Evolutionary conservation across 2,888 invertebrate genomes (phyloP), one percentile per base, ranked within the genome.

Genomic region (Auanema freiburgensis): DNA sequence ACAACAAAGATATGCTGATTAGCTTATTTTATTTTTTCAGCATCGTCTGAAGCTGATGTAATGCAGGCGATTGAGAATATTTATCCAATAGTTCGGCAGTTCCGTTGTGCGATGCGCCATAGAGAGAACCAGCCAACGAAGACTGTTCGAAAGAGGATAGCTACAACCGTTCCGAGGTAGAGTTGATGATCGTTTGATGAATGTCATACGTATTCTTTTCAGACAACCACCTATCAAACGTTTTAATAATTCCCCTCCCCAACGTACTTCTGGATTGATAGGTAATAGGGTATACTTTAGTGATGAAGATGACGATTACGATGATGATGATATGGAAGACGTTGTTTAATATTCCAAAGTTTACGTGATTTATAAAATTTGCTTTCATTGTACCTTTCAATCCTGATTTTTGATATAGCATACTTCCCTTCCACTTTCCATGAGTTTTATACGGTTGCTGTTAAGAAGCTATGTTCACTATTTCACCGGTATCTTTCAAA

Each of bases 31-130:
- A 56, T 25, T 18, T 18, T 67, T 76, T 62, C 59, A 79, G 81
- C 81, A 0, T 64, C 67, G 8, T 81, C 81, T 4, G 78, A 78
- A 60, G 68, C 55, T 2, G 76, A 65, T 41, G 79, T 80, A 3
- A 25, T 67, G 21, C 59, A 50, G 11, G 74, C 68, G 10, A 73
- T 81, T 49, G 66, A 72, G 23, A 69, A 67, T 40, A 72, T 83
- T 50, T 83, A 77, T 56, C 79, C 78, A 14, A 74, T 79, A 49
- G 72, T 83, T 40, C 57, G 67, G n/a, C 67, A 77, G 60, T 83
- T 78, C 67, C 65, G 67, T 6, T 74, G 73, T 53, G 41, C 50
- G 11, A 43, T 49, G 41, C 54, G 64, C 8, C 52, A 51, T 24
- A 46, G 54, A 12, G 62, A 62, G 18, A 62, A 56, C 14, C 56